Percentiles rank a stretch among this genome's conserved stretches.
phyloP scores from a whole-genome alignment of 2,888 invertebrate species.

The Epinotia bilunana region DNA sequence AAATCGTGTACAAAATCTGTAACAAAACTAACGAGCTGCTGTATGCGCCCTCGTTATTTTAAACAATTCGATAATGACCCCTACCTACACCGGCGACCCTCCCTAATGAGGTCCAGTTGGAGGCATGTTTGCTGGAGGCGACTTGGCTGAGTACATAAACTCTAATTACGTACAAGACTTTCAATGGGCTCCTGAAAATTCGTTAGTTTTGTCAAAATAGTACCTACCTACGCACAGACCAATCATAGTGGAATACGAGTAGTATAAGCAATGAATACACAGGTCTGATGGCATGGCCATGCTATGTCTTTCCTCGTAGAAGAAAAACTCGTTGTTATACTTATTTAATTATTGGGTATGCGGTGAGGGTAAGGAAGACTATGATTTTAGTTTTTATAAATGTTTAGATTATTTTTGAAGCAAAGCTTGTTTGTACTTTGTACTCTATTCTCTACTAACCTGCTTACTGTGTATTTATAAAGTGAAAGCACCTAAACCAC shows the following conservation, averaged over 20 bases:
- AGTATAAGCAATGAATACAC: neutral
- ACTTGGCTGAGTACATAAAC: conserved; percentile 33
- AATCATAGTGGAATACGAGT: neutral
- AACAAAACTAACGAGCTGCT: conserved; percentile 37
- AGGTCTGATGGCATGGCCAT: no score
- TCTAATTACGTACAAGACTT: conserved; percentile 32
- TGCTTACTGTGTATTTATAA: no score
- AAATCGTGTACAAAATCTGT: conserved; percentile 39
- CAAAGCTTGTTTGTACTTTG: no score
- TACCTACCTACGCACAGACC: neutral
- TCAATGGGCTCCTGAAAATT: conserved; percentile 22
- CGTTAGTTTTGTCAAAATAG: conserved; percentile 1
- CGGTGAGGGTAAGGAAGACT: no score
- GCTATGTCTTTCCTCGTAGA: no score
- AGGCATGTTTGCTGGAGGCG: conserved; percentile 37
- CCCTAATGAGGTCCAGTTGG: conserved; percentile 39
- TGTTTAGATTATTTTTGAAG: no score
- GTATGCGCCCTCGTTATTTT: conserved; percentile 44
- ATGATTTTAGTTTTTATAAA: no score
- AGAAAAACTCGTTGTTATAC: no score
- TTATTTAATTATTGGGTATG: no score
- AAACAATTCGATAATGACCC: conserved; percentile 44
- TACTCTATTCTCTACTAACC: no score
- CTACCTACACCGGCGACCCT: conserved; percentile 23
- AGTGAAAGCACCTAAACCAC: no score